Conservation (phyloP, 2,888 invertebrate genomes). For the Hipparchia sbordonii region DNA sequence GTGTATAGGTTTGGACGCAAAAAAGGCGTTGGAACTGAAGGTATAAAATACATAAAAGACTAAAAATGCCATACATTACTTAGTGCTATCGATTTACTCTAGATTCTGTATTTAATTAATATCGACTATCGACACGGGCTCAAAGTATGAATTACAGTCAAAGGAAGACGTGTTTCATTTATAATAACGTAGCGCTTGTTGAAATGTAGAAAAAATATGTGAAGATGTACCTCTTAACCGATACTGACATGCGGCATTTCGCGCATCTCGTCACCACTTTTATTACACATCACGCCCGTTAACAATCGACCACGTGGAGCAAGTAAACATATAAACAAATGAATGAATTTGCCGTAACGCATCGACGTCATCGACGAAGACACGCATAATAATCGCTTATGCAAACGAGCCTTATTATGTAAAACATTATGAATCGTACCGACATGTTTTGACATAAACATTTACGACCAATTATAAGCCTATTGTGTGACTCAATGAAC, state of each 20-base stretch:
- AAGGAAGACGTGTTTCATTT: background rate
- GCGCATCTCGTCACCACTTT: conserved; percentile 53
- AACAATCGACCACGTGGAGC: conserved; percentile 76
- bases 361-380: conserved; percentile 70
- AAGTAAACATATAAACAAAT: conserved; percentile 75
- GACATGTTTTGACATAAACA: conserved; percentile 76
- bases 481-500: conserved; percentile 79
- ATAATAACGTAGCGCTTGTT: background rate
- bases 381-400: conserved; percentile 80
- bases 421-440: conserved; percentile 70
- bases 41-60: too few species aligned
- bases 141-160: background rate
- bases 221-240: background rate
- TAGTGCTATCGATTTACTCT: too few species aligned
- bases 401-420: conserved; percentile 80
- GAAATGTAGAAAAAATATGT: conserved; percentile 8
- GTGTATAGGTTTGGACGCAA: too few species aligned
- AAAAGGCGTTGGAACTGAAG: too few species aligned
- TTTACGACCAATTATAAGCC: conserved; percentile 76
- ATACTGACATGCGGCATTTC: conserved; percentile 16
- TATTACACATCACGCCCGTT: conserved; percentile 68
- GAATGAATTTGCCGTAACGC: conserved; percentile 76
- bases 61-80: too few species aligned
- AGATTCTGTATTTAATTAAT: too few species aligned
- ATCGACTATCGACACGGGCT: too few species aligned